Conservation (phyloP, 2,888 invertebrate genomes). For the Cylloceria caligata region DNA sequence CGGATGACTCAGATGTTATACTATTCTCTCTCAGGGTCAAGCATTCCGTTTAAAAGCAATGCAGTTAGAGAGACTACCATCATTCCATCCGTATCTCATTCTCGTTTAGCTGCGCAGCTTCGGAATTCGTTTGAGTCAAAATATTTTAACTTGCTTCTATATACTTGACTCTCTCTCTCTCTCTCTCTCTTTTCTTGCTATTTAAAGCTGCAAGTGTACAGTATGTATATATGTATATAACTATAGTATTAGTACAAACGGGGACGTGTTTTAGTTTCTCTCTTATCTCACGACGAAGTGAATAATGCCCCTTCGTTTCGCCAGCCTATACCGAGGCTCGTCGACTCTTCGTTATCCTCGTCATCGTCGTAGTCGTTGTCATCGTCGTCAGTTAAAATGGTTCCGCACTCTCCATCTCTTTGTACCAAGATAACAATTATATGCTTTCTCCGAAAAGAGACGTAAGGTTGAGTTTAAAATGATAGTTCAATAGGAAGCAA, state of each 20-base stretch:
- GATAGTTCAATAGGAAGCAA: not conserved
- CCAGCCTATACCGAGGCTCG: conserved; percentile 39
- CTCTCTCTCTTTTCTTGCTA: conserved; percentile 25
- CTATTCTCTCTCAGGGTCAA: conserved; percentile 36
- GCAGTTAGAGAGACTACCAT: conserved; percentile 18
- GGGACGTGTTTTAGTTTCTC: conserved; percentile 58
- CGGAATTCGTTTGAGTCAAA: conserved; percentile 69
- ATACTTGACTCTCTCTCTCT: conserved; percentile 23
- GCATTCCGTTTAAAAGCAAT: conserved; percentile 26
- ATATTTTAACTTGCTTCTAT: conserved; percentile 62
- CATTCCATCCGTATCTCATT: conserved; percentile 55
- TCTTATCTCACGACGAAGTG: conserved; percentile 62
- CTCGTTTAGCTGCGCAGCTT: conserved; percentile 34
- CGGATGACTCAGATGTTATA: conserved; percentile 44
- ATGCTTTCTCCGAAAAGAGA: conserved; percentile 24
- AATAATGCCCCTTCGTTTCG: conserved; percentile 57
- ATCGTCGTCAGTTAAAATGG: conserved; percentile 13
- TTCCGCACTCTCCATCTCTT: conserved; percentile 10
- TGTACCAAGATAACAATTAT: conserved; percentile 20
- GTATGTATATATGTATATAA: conserved; percentile 27
- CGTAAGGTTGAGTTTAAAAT: not conserved
- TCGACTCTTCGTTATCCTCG: conserved; percentile 42
- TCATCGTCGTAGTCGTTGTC: conserved; percentile 25
- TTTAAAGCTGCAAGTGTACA: conserved; percentile 19
- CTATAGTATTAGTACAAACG: conserved; percentile 54